Evolutionary conservation across 2,888 invertebrate genomes (phyloP).

Genomic region (Dichetophora obliterata): DNA sequence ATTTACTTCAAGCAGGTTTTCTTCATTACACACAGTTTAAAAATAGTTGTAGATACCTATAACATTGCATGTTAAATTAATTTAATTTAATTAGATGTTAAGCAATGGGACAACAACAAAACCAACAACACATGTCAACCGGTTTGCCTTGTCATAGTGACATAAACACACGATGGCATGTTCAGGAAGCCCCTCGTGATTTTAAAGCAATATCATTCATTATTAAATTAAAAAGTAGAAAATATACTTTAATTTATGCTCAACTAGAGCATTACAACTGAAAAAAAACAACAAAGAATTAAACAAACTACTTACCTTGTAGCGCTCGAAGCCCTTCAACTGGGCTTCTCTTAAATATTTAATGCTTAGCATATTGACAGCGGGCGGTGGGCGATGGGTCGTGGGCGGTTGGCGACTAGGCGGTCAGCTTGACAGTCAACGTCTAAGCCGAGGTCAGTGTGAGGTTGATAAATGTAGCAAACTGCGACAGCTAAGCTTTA

Average conservation of each 20-base stretch:
- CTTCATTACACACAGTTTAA: too few relatives aligned
- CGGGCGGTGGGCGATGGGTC: not conserved
- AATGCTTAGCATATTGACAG: conserved; percentile 63
- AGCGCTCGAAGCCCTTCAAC: conserved; percentile 69
- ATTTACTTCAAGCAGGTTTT: too few relatives aligned
- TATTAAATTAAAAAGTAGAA: conserved; percentile 1
- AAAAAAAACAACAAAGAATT: not conserved
- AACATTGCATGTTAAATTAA: too few relatives aligned
- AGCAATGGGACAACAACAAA: too few relatives aligned
- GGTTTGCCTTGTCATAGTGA: too few relatives aligned
- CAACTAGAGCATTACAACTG: too few relatives aligned
- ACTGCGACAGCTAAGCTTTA: too few relatives aligned
- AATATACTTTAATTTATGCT: not conserved
- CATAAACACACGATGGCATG: not conserved
- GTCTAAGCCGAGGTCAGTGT: not conserved
- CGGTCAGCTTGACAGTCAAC: too few relatives aligned
- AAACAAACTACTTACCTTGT: conserved; percentile 64
- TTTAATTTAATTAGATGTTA: too few relatives aligned
- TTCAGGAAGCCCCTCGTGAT: not conserved
- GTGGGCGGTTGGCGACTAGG: not conserved
- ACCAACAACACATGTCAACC: too few relatives aligned
- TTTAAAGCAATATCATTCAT: not conserved
- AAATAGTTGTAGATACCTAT: too few relatives aligned
- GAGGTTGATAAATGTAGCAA: not conserved
- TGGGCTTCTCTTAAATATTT: conserved; percentile 68